Evolutionary conservation across 1,140 invertebrate genomes (phyloP), one percentile per base, ranked within the genome.

Genomic region (Penaeus chinensis): DNA sequence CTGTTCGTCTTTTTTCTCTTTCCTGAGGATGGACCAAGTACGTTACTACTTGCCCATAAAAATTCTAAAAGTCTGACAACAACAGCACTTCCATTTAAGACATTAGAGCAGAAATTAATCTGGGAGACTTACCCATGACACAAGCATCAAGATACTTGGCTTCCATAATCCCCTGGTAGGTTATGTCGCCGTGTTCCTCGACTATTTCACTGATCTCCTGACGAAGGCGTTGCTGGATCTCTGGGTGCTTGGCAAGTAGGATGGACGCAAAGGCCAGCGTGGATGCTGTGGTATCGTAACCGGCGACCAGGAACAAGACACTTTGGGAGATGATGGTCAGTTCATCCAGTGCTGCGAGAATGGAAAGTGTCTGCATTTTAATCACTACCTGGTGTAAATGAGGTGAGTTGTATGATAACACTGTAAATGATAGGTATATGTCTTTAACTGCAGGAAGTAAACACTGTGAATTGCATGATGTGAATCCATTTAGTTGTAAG

Each of bases 251-350:
- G 7, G 93, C 92, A 54, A 94, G 91, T n/a, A 90, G 87, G 85
- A 91, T 92, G 5, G 91, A 74, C 4, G 91, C 84, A 78, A 91
- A 91, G n/a, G 91, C 85, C 24, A 94, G 89, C 2, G 92, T 89
- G 47, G 91, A 91, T 8, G 92, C 91, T 7, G 93, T 93, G 0
- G 93, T 94, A 42, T 94, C 93, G 82, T 92, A 93, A 61, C 93
- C 92, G 80, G 92, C 92, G 18, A 93, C 27, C 37, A 91, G 24
- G 85, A 91, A 91, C 8, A 91, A 27, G 19, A 91, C 71, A 61
- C 86, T 71, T 81, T 91, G 91, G 19, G 90, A 89, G 20, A 91
- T 74, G 4, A 93, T 89, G 79, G 92, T 92, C 10, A 91, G 86
- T 16, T 84, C 69, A 10, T 76, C 78, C 37, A 91, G 42, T 18